These are phyloP conservation scores for Nezara viridula DNA, from an alignment of 2,888 invertebrate genomes.

Conservation along the genomic window DNA sequence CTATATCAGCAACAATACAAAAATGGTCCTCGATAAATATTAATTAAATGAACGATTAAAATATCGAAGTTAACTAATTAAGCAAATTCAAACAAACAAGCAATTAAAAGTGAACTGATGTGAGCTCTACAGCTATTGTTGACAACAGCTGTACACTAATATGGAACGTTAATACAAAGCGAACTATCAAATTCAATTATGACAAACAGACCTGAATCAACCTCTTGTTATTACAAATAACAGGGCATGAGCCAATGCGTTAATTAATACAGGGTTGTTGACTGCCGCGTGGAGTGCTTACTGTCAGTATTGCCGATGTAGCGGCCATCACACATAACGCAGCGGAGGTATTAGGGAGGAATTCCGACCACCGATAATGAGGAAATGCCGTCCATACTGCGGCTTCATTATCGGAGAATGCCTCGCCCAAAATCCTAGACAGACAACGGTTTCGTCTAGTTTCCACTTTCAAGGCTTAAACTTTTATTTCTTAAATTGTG, in stretches of 20 bases:
- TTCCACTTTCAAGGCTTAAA: neutral
- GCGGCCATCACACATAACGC: slow-evolving; percentile 15
- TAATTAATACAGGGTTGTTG: neutral
- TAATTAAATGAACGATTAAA: too few relatives aligned
- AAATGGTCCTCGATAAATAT: too few relatives aligned
- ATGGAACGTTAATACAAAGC: neutral
- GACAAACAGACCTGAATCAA: neutral
- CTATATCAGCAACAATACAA: too few relatives aligned
- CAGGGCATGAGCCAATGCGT: neutral
- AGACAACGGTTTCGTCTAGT: neutral
- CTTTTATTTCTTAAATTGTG: too few relatives aligned
- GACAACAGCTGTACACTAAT: neutral
- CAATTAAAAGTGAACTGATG: too few relatives aligned
- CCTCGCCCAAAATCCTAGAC: neutral
- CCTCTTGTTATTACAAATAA: slow-evolving; percentile 2
- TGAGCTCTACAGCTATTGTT: too few relatives aligned
- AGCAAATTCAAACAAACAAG: too few relatives aligned
- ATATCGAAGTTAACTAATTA: too few relatives aligned
- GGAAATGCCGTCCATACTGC: slow-evolving; percentile 27
- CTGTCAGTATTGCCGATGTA: neutral
- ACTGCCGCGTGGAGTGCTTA: neutral
- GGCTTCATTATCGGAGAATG: slow-evolving; percentile 23
- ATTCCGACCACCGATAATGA: slow-evolving; percentile 9
- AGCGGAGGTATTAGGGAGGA: neutral
- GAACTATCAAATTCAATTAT: neutral